phyloP scores from a whole-genome alignment of 2,888 invertebrate species.

The Nymphalis polychloros region DNA sequence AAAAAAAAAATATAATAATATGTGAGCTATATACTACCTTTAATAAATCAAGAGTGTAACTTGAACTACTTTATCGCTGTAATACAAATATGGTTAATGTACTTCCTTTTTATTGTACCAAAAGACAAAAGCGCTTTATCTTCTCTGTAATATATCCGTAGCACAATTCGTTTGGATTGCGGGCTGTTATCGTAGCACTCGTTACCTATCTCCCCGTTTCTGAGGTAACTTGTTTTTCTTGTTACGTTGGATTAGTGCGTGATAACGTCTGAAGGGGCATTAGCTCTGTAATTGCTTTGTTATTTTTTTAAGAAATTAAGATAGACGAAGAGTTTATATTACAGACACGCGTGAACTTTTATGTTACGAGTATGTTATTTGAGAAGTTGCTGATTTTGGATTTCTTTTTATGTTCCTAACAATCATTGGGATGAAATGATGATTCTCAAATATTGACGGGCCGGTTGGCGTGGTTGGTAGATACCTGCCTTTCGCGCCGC shows the following conservation, averaged over 20 bases:
- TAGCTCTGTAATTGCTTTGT: conserved; percentile 2
- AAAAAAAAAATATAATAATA: no score
- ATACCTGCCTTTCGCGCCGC: no score
- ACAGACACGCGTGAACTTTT: no score
- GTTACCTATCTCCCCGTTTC: conserved; percentile 1
- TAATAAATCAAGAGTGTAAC: no score
- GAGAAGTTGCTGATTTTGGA: no score
- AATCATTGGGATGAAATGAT: no score
- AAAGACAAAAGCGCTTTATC: conserved; percentile 5
- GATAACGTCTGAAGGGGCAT: conserved; percentile 8
- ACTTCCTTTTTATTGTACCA: neutral
- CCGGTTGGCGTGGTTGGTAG: no score
- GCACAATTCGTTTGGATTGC: conserved; percentile 9
- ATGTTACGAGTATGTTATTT: no score
- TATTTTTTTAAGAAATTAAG: neutral
- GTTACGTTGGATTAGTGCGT: conserved; percentile 3
- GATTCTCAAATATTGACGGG: no score
- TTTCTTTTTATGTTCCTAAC: no score
- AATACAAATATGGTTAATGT: neutral
- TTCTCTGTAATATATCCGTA: neutral
- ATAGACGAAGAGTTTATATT: neutral
- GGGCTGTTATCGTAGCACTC: conserved; percentile 4
- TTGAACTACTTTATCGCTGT: neutral
- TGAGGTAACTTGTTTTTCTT: conserved; percentile 9
- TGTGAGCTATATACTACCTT: no score